phyloP scores from a whole-genome alignment of 2,113 vertebrate species.

The Montifringilla adamsi region DNA sequence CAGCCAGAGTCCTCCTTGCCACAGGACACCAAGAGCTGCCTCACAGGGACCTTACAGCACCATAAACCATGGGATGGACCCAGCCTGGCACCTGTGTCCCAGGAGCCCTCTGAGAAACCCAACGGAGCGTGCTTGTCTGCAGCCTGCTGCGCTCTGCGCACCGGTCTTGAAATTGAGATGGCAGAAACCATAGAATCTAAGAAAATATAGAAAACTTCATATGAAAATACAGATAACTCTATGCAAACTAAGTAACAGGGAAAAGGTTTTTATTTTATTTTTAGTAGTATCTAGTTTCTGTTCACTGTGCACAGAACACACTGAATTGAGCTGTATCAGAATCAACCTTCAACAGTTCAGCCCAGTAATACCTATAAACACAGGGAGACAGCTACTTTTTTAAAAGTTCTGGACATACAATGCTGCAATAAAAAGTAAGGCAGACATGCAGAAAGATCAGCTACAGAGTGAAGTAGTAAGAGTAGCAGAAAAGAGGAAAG shows the following conservation, averaged over 20 bases:
- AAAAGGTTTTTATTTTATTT: background rate
- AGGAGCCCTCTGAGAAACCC: background rate
- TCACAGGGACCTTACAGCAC: rapidly evolving
- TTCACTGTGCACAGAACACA: background rate
- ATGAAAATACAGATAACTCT: background rate
- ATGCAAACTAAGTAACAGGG: background rate
- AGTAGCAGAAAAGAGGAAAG: background rate
- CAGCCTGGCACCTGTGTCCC: background rate
- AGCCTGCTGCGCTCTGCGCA: background rate
- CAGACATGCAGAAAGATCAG: background rate
- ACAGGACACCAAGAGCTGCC: background rate
- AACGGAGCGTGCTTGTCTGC: rapidly evolving
- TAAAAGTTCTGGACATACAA: background rate
- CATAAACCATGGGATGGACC: background rate
- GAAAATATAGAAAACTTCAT: background rate
- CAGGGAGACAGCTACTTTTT: background rate
- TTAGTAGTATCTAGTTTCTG: background rate
- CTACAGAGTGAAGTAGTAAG: background rate
- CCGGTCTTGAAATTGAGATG: background rate
- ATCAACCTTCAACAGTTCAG: background rate
- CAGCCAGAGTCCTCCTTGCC: background rate
- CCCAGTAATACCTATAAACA: background rate
- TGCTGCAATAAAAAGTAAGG: background rate
- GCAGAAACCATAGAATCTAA: background rate
- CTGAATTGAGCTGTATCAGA: background rate